These are phyloP conservation scores for Sphenopsis melanotis DNA, from an alignment of 2,797 vertebrate genomes.

Conservation along the genomic window DNA sequence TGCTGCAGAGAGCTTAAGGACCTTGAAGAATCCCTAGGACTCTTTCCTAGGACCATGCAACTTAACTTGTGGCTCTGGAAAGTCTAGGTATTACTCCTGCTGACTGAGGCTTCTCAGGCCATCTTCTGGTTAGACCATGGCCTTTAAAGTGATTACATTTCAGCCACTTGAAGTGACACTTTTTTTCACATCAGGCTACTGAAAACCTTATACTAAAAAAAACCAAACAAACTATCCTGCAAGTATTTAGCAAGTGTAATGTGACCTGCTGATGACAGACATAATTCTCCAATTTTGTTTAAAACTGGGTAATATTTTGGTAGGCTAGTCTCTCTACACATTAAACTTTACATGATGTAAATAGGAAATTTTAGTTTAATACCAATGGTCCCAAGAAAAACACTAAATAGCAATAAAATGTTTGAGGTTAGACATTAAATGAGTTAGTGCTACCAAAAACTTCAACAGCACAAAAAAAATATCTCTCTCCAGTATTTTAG, in stretches of 20 bases:
- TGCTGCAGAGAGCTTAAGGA: not conserved
- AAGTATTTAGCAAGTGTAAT: not conserved
- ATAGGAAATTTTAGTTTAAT: conserved; percentile 63
- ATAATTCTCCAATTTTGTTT: conserved; percentile 41
- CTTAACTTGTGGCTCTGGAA: not conserved
- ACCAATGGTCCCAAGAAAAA: conserved; percentile 56
- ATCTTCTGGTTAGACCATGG: not conserved
- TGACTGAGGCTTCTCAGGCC: not conserved
- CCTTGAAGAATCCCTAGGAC: not conserved
- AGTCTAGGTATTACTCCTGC: not conserved
- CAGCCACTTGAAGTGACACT: not conserved
- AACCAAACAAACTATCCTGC: not conserved
- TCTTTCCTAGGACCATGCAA: not conserved
- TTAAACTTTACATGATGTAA: conserved; percentile 56
- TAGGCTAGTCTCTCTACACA: conserved; percentile 49
- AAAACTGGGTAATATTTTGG: conserved; percentile 57
- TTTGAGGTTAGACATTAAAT: conserved; percentile 57
- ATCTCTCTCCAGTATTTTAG: conserved; percentile 33
- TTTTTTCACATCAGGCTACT: not conserved
- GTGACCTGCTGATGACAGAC: not conserved
- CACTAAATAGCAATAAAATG: conserved; percentile 58
- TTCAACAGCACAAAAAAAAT: conserved; percentile 48
- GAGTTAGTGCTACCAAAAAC: conserved; percentile 44
- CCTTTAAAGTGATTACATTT: not conserved
- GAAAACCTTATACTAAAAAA: not conserved